Evolutionary conservation across 2,888 invertebrate species (phyloP), one percentile per base, ranked within the genome.

Genomic region (Lepidocyrtoides sp.): DNA sequence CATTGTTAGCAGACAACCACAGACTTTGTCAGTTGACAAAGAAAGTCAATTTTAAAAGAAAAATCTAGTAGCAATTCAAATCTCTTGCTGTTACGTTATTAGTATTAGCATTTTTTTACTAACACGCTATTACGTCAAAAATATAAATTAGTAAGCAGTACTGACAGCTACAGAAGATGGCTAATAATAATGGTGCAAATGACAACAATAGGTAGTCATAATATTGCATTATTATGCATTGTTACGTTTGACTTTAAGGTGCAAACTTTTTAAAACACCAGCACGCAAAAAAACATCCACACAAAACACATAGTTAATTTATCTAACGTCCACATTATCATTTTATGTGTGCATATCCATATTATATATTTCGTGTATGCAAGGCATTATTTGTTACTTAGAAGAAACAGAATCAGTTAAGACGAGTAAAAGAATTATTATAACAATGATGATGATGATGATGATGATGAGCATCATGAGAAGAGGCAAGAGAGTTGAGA

Each of bases 121-220:
- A 4, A 5, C 17, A 44, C 5, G 20, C 5, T 69, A 75, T 77
- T 77, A 51, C 77, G 77, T 77, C 77, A 77, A 77, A 51, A 54
- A 5, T 12, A 48, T 75, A 48, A 72, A 44, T 26, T 4, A 75
- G 23, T 17, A 51, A 14, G 2, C 0, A n/a, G 8, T 14, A 4
- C 41, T 12, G 75, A 75, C 66, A 75, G 48, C 48, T 14, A 26
- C 23, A 75, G 23, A 48, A 75, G 36, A 36, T 7, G 36, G 7
- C 36, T 36, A 36, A 4, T 36, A 36, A 4, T 63, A 63, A 63
- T 41, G 14, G 7, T 60, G 14, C 8, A 60, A 72, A 69, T 41
- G n/a, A n/a, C n/a, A 69, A 41, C 12, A 17, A 41, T 41, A 23
- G 60, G 48, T 32, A 29, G n/a, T 14, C 29, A 20, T 44, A 41